Percentiles rank a stretch among this genome's conserved stretches.
These are phyloP conservation scores for Micrasema minimum DNA, from an alignment of 1,140 invertebrate species.

Conservation along the genomic window DNA sequence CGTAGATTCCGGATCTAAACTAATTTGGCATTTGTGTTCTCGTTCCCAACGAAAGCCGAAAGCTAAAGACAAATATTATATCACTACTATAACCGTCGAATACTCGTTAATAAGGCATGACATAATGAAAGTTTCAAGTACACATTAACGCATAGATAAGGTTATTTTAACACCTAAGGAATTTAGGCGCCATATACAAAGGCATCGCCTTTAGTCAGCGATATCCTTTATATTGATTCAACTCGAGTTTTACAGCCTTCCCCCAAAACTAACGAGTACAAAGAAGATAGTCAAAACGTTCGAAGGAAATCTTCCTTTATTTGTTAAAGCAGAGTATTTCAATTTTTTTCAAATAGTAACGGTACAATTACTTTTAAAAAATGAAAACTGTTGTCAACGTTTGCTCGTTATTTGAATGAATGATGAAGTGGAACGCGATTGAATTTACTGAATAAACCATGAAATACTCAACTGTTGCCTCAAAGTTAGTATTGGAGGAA, in stretches of 20 bases:
- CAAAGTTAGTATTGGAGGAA: constrained; percentile 22
- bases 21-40: neutral
- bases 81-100: neutral
- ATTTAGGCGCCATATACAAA: constrained; percentile 6
- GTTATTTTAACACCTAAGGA: constrained; percentile 7
- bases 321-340: too few species aligned
- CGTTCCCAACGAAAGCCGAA: too few species aligned
- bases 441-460: constrained; percentile 8
- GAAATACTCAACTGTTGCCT: constrained; percentile 40
- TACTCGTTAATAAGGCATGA: neutral
- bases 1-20: neutral
- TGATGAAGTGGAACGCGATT: neutral
- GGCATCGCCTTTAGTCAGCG: constrained; percentile 9
- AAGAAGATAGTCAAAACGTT: neutral
- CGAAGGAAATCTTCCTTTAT: too few species aligned
- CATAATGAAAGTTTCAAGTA: neutral
- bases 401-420: neutral
- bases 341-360: too few species aligned
- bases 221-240: constrained; percentile 21
- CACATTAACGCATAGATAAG: constrained; percentile 5
- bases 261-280: neutral
- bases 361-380: neutral
- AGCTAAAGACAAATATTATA: neutral
- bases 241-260: neutral
- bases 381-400: constrained; percentile 2